Percentiles rank a stretch among this genome's conserved stretches.
Evolutionary conservation across 2,888 invertebrate genomes (phyloP).

Genomic region (Torymus aiolomorphi): DNA sequence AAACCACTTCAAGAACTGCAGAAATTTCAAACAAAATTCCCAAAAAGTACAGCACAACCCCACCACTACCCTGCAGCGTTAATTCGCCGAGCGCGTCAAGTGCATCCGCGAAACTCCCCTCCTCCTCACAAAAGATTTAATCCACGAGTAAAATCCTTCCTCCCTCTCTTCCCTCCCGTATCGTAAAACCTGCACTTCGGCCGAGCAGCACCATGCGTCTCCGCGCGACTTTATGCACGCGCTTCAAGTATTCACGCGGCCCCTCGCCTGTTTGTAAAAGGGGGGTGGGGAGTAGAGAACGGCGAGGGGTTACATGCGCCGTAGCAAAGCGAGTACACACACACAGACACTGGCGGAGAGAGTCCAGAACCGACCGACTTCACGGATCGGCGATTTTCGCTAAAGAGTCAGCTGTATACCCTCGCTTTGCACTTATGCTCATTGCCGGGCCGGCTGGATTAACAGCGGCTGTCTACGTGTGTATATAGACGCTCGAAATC

Average conservation of each 20-base stretch:
- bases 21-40: no score
- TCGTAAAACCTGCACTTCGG: conserved; percentile 16
- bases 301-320: conserved; percentile 7
- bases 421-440: conserved; percentile 15
- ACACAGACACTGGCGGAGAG: background rate
- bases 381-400: conserved; percentile 47
- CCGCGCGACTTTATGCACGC: background rate
- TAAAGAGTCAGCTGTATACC: conserved; percentile 42
- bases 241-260: background rate
- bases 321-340: background rate
- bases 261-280: conserved; percentile 10
- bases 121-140: conserved; percentile 20
- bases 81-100: no score
- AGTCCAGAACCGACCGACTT: conserved; percentile 25
- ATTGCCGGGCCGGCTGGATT: background rate
- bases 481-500: conserved; percentile 12
- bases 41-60: no score
- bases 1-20: no score
- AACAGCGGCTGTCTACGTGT: no score
- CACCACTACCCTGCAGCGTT: no score
- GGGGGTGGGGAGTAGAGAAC: background rate
- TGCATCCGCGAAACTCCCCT: no score
- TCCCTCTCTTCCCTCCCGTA: background rate
- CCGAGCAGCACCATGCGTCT: background rate
- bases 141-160: conserved; percentile 13